A percentile compares a stretch with the other conserved stretches of the same genome.
These are phyloP conservation scores for Lepidurus packardi DNA, from an alignment of 1,140 invertebrate species.

Conservation along the genomic window DNA sequence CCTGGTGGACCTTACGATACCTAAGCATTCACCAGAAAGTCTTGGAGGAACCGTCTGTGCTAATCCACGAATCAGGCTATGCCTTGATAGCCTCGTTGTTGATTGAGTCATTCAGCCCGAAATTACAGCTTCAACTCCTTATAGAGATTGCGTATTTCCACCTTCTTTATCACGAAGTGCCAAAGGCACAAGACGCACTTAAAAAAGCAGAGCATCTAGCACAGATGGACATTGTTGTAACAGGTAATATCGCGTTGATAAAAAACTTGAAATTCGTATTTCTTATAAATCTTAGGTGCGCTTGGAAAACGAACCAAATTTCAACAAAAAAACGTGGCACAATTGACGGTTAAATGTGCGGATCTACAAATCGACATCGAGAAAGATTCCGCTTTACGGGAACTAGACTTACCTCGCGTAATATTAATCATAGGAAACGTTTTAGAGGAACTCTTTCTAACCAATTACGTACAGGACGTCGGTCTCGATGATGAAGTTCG, in stretches of 20 bases:
- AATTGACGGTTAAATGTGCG: constrained; percentile 64
- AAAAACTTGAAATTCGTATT: constrained; percentile 38
- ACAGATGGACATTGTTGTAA: constrained; percentile 59
- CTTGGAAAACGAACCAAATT: constrained; percentile 84
- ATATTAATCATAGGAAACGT: constrained; percentile 50
- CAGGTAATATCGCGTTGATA: constrained; percentile 47
- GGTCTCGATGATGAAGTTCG: constrained; percentile 76
- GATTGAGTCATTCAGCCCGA: constrained; percentile 34
- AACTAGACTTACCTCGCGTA: constrained; percentile 48
- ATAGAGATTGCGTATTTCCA: constrained; percentile 69
- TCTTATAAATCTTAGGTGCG: constrained; percentile 50
- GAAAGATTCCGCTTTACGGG: constrained; percentile 42
- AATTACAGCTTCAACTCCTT: constrained; percentile 54
- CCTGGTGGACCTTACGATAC: constrained; percentile 69
- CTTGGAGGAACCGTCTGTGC: constrained; percentile 62
- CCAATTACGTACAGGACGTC: constrained; percentile 48
- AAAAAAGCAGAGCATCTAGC: constrained; percentile 54
- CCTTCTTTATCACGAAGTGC: constrained; percentile 64
- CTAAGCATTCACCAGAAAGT: constrained; percentile 66
- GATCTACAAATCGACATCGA: constrained; percentile 43
- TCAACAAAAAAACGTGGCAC: constrained; percentile 72
- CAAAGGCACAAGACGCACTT: constrained; percentile 60
- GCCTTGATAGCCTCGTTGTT: constrained; percentile 32
- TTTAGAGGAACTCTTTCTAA: constrained; percentile 19
- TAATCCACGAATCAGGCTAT: constrained; percentile 48